phyloP scores from a whole-genome alignment of 2,797 vertebrate genomes.

The Hephaestus fuliginosus region DNA sequence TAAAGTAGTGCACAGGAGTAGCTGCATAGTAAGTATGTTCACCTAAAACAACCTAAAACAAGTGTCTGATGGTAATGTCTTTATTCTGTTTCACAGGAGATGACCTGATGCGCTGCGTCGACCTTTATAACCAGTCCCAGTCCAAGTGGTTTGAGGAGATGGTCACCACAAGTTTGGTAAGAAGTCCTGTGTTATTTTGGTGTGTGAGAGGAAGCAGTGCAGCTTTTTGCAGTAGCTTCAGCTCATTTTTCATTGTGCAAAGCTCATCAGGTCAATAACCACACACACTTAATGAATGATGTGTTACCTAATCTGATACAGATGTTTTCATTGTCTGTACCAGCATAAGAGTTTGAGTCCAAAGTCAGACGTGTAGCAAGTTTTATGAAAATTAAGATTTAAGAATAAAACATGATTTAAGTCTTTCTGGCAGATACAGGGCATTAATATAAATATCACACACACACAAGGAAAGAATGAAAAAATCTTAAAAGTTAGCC shows the following conservation, averaged over 20 bases:
- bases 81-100: constrained; percentile 86
- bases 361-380: not conserved
- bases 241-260: not conserved
- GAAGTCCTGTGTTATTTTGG: constrained; percentile 25
- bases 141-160: constrained; percentile 99
- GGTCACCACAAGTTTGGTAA: constrained; percentile 97
- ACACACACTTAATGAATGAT: not conserved
- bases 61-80: not conserved
- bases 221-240: not conserved
- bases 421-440: not conserved
- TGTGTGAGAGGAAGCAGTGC: not conserved
- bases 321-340: not conserved
- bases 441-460: too few relatives aligned
- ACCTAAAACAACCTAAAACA: too few relatives aligned
- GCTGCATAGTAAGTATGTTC: too few relatives aligned
- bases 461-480: not conserved
- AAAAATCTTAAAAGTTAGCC: not conserved
- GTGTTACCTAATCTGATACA: not conserved
- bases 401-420: not conserved
- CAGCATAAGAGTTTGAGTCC: not conserved
- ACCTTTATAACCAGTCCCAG: constrained; percentile 98
- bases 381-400: not conserved
- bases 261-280: not conserved
- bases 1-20: too few relatives aligned
- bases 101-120: constrained; percentile 97